A percentile compares a stretch with the other conserved stretches of the same genome.
phyloP scores from a whole-genome alignment of 2,888 invertebrate genomes.

The Linhomoeus sp. region DNA sequence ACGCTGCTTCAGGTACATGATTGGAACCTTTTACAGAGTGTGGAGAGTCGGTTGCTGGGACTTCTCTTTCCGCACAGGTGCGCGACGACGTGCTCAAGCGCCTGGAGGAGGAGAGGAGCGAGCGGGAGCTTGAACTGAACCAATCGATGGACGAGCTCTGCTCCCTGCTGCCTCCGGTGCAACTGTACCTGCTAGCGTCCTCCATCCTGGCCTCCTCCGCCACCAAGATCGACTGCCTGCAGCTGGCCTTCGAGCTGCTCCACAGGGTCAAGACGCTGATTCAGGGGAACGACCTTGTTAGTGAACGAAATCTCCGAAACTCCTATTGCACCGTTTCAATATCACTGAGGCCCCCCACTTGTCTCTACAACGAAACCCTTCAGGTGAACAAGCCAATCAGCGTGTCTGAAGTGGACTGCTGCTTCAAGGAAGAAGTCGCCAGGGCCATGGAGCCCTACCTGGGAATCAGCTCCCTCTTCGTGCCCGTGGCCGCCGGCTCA shows the following conservation, averaged over 20 bases:
- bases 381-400: neutral
- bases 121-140: conserved; percentile 11
- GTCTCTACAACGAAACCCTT: neutral
- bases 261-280: neutral
- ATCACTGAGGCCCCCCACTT: too few relatives aligned
- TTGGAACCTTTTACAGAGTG: too few relatives aligned
- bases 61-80: too few relatives aligned
- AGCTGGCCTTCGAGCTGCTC: conserved; percentile 35
- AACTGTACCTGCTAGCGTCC: conserved; percentile 47
- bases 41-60: too few relatives aligned
- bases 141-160: conserved; percentile 11
- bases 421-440: conserved; percentile 3
- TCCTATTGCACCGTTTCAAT: too few relatives aligned
- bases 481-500: neutral
- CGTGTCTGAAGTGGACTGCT: neutral
- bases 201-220: conserved; percentile 50
- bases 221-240: conserved; percentile 52
- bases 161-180: conserved; percentile 30
- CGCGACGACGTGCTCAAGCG: conserved; percentile 44
- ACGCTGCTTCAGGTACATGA: conserved; percentile 43
- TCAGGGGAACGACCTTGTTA: too few relatives aligned
- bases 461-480: conserved; percentile 6
- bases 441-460: conserved; percentile 8
- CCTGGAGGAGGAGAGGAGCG: conserved; percentile 31
- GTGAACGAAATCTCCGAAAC: too few relatives aligned